phyloP scores from a whole-genome alignment of 2,888 invertebrate species.

The Serripes groenlandicus region DNA sequence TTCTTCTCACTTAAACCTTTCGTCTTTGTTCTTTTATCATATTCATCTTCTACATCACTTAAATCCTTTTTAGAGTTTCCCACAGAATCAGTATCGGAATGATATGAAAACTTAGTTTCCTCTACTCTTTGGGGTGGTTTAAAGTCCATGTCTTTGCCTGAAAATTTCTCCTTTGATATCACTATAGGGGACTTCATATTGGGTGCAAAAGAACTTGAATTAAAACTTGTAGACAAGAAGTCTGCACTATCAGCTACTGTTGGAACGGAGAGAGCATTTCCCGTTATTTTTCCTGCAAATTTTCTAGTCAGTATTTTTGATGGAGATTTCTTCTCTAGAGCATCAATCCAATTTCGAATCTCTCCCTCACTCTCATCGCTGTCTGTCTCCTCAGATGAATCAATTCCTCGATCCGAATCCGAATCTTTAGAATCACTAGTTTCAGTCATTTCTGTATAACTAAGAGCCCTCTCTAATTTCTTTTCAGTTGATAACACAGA shows the following conservation, averaged over 20 bases:
- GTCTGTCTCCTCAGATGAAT: slow-evolving; percentile 44
- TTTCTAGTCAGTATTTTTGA: slow-evolving; percentile 71
- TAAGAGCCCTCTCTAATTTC: slow-evolving; percentile 48
- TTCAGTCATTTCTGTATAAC: slow-evolving; percentile 57
- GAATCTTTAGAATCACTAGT: slow-evolving; percentile 43
- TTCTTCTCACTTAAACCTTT: slow-evolving; percentile 55
- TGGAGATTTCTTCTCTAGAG: slow-evolving; percentile 61
- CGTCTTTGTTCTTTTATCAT: slow-evolving; percentile 21
- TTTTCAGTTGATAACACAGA: slow-evolving; percentile 60
- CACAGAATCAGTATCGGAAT: slow-evolving; percentile 67
- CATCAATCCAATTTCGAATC: slow-evolving; percentile 8
- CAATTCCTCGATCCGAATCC: slow-evolving; percentile 55
- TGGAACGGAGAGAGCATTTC: slow-evolving; percentile 43
- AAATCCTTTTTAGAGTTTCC: slow-evolving; percentile 52
- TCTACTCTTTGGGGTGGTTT: slow-evolving; percentile 19
- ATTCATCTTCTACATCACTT: slow-evolving; percentile 56
- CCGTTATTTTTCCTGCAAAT: slow-evolving; percentile 72
- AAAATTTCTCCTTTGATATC: slow-evolving; percentile 66
- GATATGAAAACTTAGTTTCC: slow-evolving; percentile 58
- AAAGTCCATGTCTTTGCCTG: neutral
- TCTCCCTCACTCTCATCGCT: slow-evolving; percentile 43
- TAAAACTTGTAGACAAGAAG: slow-evolving; percentile 52
- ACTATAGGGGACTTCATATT: slow-evolving; percentile 68
- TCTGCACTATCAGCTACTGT: slow-evolving; percentile 34
- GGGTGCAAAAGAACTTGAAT: slow-evolving; percentile 64